Evolutionary conservation across 2,797 vertebrate genomes (phyloP).

Genomic region (Sebastes nivosus): DNA sequence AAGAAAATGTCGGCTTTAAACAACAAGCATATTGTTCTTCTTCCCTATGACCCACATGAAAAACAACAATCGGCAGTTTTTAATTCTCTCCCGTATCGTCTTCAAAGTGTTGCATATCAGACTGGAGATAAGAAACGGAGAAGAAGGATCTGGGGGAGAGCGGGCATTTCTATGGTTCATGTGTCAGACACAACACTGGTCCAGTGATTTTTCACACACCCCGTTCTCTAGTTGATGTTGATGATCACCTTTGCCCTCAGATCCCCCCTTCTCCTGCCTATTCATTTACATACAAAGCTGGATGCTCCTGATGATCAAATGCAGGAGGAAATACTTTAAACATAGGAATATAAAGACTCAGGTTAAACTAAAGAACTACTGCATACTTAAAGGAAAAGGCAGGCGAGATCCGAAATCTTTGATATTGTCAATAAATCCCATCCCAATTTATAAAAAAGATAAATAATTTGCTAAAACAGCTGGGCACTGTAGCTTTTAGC

Average conservation of each 20-base stretch:
- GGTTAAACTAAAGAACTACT: not conserved
- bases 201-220: conserved; percentile 68
- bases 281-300: conserved; percentile 2
- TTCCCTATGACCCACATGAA: conserved; percentile 13
- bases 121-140: conserved; percentile 63
- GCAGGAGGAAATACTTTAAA: not conserved
- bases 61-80: conserved; percentile 42
- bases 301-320: not conserved
- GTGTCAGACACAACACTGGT: conserved; percentile 55
- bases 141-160: conserved; percentile 63
- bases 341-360: not conserved
- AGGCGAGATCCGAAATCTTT: not conserved
- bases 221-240: conserved; percentile 45
- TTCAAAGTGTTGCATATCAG: conserved; percentile 74
- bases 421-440: not conserved
- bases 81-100: conserved; percentile 56
- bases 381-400: not conserved
- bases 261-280: not conserved
- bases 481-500: not conserved
- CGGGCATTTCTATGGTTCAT: conserved; percentile 53
- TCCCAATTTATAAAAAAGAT: not conserved
- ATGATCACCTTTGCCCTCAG: conserved; percentile 13
- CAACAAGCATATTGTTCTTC: not conserved
- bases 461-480: not conserved
- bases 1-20: not conserved